Evolutionary conservation across 2,888 invertebrate species (phyloP).

Genomic region (Drosophila emarginata): DNA sequence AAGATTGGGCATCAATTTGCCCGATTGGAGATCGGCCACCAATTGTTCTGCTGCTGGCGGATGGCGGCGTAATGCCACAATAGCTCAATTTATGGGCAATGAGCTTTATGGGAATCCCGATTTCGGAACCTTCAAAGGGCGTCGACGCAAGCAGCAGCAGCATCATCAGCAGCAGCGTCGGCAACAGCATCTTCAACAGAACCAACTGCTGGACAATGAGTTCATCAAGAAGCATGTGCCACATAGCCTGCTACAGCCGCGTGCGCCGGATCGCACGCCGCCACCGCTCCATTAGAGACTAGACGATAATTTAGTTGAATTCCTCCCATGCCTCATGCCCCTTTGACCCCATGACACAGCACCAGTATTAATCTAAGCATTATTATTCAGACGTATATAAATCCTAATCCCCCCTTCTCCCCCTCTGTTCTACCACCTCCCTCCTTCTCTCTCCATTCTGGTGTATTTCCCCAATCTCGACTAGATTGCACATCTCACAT

Average conservation of each 20-base stretch:
- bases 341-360: constrained; percentile 46
- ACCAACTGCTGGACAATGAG: constrained; percentile 71
- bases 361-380: constrained; percentile 76
- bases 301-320: constrained; percentile 56
- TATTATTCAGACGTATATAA: constrained; percentile 28
- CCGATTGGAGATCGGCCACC: constrained; percentile 88
- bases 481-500: constrained; percentile 28
- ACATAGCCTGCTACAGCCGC: constrained; percentile 78
- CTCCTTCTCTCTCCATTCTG: not conserved
- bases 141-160: constrained; percentile 56
- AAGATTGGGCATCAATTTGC: constrained; percentile 88
- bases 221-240: constrained; percentile 81
- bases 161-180: constrained; percentile 50
- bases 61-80: constrained; percentile 73
- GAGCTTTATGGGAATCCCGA: constrained; percentile 62
- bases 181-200: constrained; percentile 51
- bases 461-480: constrained; percentile 8
- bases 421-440: no score
- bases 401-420: not conserved
- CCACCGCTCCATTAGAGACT: constrained; percentile 80
- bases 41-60: constrained; percentile 84
- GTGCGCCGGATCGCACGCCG: constrained; percentile 81
- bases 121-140: constrained; percentile 32
- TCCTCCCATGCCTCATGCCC: constrained; percentile 21
- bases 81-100: constrained; percentile 48